Evolutionary conservation across 2,797 vertebrate species (phyloP).

Genomic region (Champsocephalus esox): DNA sequence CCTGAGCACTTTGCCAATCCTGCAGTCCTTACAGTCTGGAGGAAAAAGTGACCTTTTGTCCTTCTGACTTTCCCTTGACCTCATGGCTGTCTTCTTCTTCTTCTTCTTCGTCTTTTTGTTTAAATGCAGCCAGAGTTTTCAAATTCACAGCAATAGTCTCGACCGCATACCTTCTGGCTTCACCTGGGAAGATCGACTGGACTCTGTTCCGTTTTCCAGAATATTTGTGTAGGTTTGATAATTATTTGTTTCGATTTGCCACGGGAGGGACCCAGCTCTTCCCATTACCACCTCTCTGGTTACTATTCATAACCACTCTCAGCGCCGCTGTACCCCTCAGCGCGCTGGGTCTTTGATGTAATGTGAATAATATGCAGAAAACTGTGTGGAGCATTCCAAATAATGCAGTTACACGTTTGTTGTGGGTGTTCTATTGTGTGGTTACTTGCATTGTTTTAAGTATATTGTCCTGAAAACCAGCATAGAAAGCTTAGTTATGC

Average conservation of each 20-base stretch:
- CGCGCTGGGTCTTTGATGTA: constrained; percentile 73
- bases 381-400: constrained; percentile 75
- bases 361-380: constrained; percentile 81
- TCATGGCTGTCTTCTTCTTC: constrained; percentile 26
- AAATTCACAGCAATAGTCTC: constrained; percentile 78
- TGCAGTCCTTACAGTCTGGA: constrained; percentile 36
- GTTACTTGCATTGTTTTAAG: constrained; percentile 75
- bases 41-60: constrained; percentile 61
- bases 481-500: constrained; percentile 76
- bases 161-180: constrained; percentile 53
- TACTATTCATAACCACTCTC: constrained; percentile 71
- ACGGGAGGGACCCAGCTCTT: constrained; percentile 67
- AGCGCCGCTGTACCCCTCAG: constrained; percentile 63
- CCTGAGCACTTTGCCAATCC: constrained; percentile 53
- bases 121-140: constrained; percentile 52
- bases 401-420: constrained; percentile 74
- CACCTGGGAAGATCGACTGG: constrained; percentile 62
- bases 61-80: constrained; percentile 60
- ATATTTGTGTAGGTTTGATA: constrained; percentile 60
- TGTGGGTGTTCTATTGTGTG: constrained; percentile 76
- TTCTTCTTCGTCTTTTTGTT: neutral
- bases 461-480: constrained; percentile 76
- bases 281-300: constrained; percentile 66
- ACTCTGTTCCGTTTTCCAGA: constrained; percentile 57
- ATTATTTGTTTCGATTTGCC: constrained; percentile 68